Percentiles rank a stretch among this genome's conserved stretches.
Conservation (phyloP, 64 coral and sea anemone genomes). For the Montipora foliosa region DNA sequence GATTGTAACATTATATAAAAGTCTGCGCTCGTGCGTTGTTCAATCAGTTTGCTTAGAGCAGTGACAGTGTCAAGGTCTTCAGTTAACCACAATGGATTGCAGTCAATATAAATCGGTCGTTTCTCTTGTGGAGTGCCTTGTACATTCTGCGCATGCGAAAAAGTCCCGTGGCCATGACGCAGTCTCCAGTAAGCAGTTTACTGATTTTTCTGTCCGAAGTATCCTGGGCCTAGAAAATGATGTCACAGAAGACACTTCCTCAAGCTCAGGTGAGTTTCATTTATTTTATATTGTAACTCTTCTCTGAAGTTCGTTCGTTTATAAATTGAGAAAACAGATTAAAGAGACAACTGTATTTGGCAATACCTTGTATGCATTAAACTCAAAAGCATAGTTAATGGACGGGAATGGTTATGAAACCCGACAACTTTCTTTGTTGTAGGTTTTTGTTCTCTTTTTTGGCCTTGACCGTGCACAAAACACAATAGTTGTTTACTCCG, state of each 20-base stretch:
- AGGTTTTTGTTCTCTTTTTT: too few relatives aligned
- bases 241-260: neutral
- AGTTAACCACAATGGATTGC: neutral
- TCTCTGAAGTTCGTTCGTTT: neutral
- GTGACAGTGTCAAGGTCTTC: neutral
- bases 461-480: too few relatives aligned
- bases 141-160: neutral
- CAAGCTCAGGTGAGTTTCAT: neutral
- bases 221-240: slow-evolving; percentile 12
- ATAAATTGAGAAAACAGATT: neutral
- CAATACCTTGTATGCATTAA: too few relatives aligned
- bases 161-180: neutral
- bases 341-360: too few relatives aligned
- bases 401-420: too few relatives aligned
- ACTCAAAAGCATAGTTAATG: too few relatives aligned
- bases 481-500: too few relatives aligned
- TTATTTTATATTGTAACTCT: neutral
- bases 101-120: neutral
- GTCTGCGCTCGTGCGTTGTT: neutral
- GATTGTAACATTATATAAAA: neutral
- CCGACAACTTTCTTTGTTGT: too few relatives aligned
- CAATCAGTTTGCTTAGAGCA: neutral
- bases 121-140: neutral
- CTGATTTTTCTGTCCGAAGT: slow-evolving; percentile 1
- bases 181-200: neutral